Evolutionary conservation across 1,140 invertebrate genomes (phyloP).

Genomic region (Drosophila takahashii): DNA sequence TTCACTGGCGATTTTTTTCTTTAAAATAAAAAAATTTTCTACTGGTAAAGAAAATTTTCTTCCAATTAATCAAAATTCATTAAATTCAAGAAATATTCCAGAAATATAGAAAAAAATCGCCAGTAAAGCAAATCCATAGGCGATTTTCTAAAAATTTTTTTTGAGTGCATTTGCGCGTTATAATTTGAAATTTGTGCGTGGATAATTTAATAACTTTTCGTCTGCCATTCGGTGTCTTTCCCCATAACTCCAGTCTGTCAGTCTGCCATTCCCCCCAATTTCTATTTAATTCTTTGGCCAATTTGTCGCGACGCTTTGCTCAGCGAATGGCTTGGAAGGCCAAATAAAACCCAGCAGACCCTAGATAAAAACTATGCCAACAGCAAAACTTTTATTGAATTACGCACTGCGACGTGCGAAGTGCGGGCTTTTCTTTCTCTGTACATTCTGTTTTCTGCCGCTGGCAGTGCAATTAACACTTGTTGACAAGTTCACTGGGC

Average conservation of each 20-base stretch:
- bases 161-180: conserved; percentile 28
- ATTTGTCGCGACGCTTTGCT: conserved; percentile 23
- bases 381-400: conserved; percentile 25
- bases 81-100: no score
- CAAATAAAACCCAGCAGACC: conserved; percentile 2
- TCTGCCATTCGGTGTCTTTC: not conserved
- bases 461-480: conserved; percentile 71
- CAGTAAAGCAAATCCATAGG: no score
- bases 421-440: conserved; percentile 12
- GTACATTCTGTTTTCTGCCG: conserved; percentile 16
- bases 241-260: conserved; percentile 4
- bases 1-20: no score
- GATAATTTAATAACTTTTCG: conserved; percentile 46
- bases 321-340: conserved; percentile 5
- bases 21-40: no score
- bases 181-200: conserved; percentile 48
- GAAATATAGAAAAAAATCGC: no score
- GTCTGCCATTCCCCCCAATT: conserved; percentile 23
- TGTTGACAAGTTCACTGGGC: conserved; percentile 77
- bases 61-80: no score
- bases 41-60: no score
- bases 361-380: conserved; percentile 29
- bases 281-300: conserved; percentile 20
- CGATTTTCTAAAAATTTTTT: no score
- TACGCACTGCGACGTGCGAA: conserved; percentile 17